These are phyloP conservation scores for Zoroaster sp. DNA, from an alignment of 53 echinoderm and acorn worm species.

Conservation along the genomic window DNA sequence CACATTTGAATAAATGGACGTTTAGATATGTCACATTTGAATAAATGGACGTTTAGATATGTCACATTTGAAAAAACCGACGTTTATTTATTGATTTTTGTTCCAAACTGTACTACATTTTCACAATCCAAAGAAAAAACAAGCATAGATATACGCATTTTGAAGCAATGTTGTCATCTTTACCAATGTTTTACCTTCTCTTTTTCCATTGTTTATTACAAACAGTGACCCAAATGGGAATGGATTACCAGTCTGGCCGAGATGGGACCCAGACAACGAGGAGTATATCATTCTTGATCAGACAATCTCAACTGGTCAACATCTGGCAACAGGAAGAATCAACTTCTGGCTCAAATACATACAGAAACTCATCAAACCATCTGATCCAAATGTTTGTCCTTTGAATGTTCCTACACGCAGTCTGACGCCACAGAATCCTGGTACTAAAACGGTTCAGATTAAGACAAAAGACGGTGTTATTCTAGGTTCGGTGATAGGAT, in stretches of 20 bases:
- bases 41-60: too few relatives aligned
- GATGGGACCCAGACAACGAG: slow-evolving; percentile 20
- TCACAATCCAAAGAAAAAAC: too few relatives aligned
- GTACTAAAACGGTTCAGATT: neutral
- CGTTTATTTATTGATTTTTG: too few relatives aligned
- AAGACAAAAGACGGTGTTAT: neutral
- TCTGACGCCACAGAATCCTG: neutral
- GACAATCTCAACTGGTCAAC: neutral
- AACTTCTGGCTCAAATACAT: slow-evolving; percentile 62
- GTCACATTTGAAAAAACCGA: too few relatives aligned
- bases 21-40: too few relatives aligned
- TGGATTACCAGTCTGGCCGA: slow-evolving; percentile 26
- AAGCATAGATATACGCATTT: too few relatives aligned
- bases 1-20: too few relatives aligned
- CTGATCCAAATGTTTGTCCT: slow-evolving; percentile 4
- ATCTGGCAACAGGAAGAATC: neutral
- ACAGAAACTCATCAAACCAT: neutral
- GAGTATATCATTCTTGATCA: slow-evolving; percentile 47
- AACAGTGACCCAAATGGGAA: slow-evolving; percentile 62
- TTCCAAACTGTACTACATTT: too few relatives aligned
- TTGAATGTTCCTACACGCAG: neutral
- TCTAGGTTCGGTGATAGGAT: neutral
- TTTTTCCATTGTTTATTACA: too few relatives aligned
- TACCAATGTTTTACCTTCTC: too few relatives aligned
- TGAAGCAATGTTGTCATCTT: too few relatives aligned